Percentiles rank a stretch among this genome's conserved stretches.
phyloP scores from a whole-genome alignment of 30 jellyfish, hydroid and myxozoan species.

The Mastigias papua region DNA sequence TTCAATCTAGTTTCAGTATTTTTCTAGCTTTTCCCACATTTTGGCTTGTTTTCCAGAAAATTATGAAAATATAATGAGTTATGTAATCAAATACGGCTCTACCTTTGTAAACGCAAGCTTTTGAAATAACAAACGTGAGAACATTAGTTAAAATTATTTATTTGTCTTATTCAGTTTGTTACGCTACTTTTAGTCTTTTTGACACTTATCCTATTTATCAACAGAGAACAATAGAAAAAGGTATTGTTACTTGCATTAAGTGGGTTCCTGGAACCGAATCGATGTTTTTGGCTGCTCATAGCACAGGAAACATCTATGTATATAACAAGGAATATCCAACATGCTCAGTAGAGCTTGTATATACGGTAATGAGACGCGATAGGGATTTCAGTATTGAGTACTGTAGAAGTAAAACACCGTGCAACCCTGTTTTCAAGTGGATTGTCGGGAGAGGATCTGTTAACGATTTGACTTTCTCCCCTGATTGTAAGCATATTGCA shows the following conservation, averaged over 20 bases:
- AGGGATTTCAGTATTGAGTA: slow-evolving; percentile 73
- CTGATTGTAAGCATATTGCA: slow-evolving; percentile 95
- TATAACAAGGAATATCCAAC: slow-evolving; percentile 86
- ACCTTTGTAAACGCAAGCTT: too few relatives aligned
- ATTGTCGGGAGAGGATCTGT: slow-evolving; percentile 83
- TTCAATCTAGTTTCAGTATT: too few relatives aligned
- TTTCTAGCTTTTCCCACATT: too few relatives aligned
- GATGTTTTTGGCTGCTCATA: slow-evolving; percentile 82
- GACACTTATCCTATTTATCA: background rate
- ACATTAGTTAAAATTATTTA: too few relatives aligned
- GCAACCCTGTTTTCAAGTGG: slow-evolving; percentile 93
- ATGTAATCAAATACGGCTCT: too few relatives aligned
- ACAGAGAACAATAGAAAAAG: slow-evolving; percentile 87
- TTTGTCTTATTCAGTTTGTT: background rate
- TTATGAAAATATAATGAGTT: too few relatives aligned
- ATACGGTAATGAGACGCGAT: slow-evolving; percentile 64
- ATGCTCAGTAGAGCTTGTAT: slow-evolving; percentile 77
- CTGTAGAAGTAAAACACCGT: slow-evolving; percentile 73
- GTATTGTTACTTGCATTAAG: slow-evolving; percentile 90
- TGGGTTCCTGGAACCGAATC: slow-evolving; percentile 97
- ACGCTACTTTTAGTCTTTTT: background rate
- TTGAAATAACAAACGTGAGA: too few relatives aligned
- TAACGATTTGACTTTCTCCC: slow-evolving; percentile 89
- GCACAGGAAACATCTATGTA: slow-evolving; percentile 84
- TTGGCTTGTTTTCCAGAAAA: too few relatives aligned